Evolutionary conservation across 2,113 vertebrate species (phyloP).

Genomic region (Hemibagrus wyckioides): DNA sequence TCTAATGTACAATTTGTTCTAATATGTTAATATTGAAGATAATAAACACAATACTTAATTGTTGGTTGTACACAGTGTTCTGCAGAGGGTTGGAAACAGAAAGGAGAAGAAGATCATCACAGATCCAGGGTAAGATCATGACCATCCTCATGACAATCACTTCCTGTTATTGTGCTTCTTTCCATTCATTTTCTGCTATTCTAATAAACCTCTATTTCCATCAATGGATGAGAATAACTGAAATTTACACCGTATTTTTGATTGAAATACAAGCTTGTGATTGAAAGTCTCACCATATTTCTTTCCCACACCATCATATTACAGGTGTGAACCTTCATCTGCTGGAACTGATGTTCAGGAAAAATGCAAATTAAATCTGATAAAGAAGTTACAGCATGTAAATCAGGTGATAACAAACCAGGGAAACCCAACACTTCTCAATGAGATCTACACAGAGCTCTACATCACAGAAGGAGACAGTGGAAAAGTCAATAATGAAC

Average conservation of each 20-base stretch:
- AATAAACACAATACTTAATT: too few species aligned
- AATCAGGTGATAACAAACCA: background rate
- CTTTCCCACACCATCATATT: background rate
- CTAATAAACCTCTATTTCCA: background rate
- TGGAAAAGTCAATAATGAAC: background rate
- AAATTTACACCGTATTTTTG: background rate
- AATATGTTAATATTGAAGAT: too few species aligned
- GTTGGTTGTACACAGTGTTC: background rate
- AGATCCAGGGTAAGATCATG: background rate
- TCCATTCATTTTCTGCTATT: background rate
- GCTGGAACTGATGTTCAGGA: background rate
- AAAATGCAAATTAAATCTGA: background rate
- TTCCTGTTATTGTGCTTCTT: background rate
- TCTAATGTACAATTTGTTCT: too few species aligned
- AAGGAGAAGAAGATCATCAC: too few species aligned
- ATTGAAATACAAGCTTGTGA: background rate
- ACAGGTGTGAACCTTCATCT: background rate
- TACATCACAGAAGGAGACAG: constrained; percentile 50
- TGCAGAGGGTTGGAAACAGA: background rate
- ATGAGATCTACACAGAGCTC: constrained; percentile 48
- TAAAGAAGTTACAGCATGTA: background rate
- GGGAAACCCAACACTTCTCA: background rate
- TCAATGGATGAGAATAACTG: background rate
- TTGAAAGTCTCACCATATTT: background rate
- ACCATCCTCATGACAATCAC: background rate